Base-by-base conservation (phyloP, 2,888 invertebrate species). In the Epistrophe eligans region DNA sequence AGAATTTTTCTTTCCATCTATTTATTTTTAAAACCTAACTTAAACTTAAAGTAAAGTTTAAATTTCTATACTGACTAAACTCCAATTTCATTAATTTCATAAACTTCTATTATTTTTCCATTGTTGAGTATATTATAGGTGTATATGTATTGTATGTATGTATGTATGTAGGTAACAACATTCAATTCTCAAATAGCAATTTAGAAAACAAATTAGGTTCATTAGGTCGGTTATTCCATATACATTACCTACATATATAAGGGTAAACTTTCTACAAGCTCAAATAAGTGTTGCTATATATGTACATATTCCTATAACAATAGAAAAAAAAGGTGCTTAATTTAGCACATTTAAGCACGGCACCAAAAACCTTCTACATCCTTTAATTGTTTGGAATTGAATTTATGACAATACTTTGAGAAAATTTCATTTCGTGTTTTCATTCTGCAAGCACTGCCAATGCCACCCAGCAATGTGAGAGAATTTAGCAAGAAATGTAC, bases 281-380 rank as follows among this genome's bases (percentile, higher is more conserved):
- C 40, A 19, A 35, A 66, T 50, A 19, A 19, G 19, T 35, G 17
- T 19, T 17, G 9, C n/a, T 4, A 38, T 38, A 28, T 32, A 28
- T 28, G n/a, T n/a, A n/a, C n/a, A n/a, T n/a, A n/a, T n/a, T n/a
- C n/a, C n/a, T n/a, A n/a, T n/a, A n/a, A n/a, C 15, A 9, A 32
- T 3, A 57, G 4, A 7, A 6, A 40, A n/a, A 28, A 45, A 38
- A 67, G 50, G 50, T 50, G 15, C 66, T 50, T 50, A 67, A 67
- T 67, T 67, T 67, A 67, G 66, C 66, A 67, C 66, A 67, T 38
- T 35, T 67, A 35, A 50, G 50, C 66, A 67, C 66, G 66, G 50
- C 48, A 67, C 32, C 35, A 10, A 67, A 67, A 50, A 50, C 50
- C 48, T 48, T 50, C 17, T 43, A 62, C 17, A 45, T 66, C 66